These are phyloP conservation scores for Dendroctonus ponderosae DNA, from an alignment of 1,140 invertebrate species.

Conservation along the genomic window DNA sequence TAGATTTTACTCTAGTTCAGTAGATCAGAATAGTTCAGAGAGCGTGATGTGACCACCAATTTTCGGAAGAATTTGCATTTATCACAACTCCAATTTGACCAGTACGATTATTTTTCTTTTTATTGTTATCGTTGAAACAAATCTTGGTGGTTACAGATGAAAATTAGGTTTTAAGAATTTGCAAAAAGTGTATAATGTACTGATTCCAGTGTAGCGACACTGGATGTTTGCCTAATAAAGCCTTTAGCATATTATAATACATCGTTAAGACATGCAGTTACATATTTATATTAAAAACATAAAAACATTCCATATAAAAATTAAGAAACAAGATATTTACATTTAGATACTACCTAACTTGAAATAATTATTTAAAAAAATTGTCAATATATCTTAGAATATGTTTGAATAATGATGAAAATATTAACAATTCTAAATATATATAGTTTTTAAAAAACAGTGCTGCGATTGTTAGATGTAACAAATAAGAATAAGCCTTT, in stretches of 20 bases:
- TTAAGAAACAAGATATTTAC: conserved; percentile 41
- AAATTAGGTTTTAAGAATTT: conserved; percentile 45
- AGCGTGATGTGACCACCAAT: conserved; percentile 10
- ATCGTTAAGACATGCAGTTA: conserved; percentile 44
- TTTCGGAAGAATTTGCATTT: background rate
- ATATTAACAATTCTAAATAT: conserved; percentile 48
- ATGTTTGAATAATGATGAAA: conserved; percentile 37
- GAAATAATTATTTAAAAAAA: conserved; percentile 40
- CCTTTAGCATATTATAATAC: conserved; percentile 48
- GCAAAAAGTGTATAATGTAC: conserved; percentile 45
- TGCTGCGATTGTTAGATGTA: conserved; percentile 47
- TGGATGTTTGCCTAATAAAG: conserved; percentile 50
- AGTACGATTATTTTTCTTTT: background rate
- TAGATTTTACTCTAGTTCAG: conserved; percentile 39
- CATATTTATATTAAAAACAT: conserved; percentile 43
- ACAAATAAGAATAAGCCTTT: conserved; percentile 49
- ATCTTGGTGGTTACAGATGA: conserved; percentile 17
- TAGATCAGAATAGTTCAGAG: too few relatives aligned
- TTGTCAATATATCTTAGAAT: conserved; percentile 45
- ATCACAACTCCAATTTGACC: background rate
- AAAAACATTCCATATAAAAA: conserved; percentile 46
- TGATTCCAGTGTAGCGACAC: conserved; percentile 45
- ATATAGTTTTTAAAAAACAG: conserved; percentile 42
- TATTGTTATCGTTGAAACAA: background rate
- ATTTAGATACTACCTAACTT: conserved; percentile 38